phyloP scores from a whole-genome alignment of 2,113 vertebrate genomes.

The Tragulus kanchil region DNA sequence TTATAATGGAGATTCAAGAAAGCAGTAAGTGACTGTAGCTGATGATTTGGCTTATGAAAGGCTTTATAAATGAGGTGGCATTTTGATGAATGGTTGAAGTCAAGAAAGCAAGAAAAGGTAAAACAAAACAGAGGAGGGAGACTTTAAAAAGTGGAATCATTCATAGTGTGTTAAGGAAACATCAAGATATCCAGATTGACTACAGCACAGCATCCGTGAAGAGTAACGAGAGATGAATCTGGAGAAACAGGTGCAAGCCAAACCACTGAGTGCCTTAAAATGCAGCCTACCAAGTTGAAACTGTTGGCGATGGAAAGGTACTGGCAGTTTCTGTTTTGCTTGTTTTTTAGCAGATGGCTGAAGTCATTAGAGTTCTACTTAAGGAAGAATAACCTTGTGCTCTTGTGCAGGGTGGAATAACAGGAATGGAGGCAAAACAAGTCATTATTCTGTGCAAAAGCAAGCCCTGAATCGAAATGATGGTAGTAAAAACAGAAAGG shows the following conservation, averaged over 20 bases:
- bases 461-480: background rate
- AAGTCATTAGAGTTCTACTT: background rate
- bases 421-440: background rate
- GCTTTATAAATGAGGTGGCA: background rate
- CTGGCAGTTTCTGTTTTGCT: background rate
- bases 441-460: background rate
- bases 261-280: background rate
- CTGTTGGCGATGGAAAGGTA: background rate
- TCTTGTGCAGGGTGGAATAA: background rate
- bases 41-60: background rate
- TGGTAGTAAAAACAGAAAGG: background rate
- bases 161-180: background rate
- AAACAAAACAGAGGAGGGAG: background rate
- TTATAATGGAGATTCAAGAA: background rate
- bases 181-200: background rate
- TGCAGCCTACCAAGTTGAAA: background rate
- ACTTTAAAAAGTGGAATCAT: background rate
- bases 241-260: background rate
- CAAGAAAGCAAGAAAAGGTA: background rate
- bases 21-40: background rate
- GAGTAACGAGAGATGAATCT: background rate
- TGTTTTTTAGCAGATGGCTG: background rate
- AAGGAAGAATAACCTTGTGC: background rate
- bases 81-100: background rate
- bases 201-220: background rate